phyloP scores from a whole-genome alignment of 2,888 invertebrate genomes.

The Agapostemon virescens region DNA sequence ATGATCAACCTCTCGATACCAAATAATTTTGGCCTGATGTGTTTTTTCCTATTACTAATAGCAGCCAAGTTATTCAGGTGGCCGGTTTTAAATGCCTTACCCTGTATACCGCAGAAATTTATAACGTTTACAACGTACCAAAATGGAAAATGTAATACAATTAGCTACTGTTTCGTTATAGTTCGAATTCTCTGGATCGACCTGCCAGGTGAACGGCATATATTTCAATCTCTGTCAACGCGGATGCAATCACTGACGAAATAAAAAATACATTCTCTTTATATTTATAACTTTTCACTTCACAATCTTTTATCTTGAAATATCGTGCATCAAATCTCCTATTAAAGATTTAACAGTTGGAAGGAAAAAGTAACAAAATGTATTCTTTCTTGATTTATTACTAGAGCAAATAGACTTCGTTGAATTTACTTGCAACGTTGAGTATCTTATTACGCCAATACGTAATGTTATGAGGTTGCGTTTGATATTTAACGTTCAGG shows the following conservation, averaged over 20 bases:
- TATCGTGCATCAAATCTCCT: background rate
- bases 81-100: too few species aligned
- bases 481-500: background rate
- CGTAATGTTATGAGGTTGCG: background rate
- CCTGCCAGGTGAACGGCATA: background rate
- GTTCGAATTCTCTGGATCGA: background rate
- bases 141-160: background rate
- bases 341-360: background rate
- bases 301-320: background rate
- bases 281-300: background rate
- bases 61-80: too few species aligned
- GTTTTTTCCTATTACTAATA: too few species aligned
- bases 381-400: background rate
- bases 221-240: background rate
- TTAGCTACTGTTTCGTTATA: background rate
- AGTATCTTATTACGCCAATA: too few species aligned
- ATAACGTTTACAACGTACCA: background rate
- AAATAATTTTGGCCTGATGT: too few species aligned
- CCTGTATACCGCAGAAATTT: background rate
- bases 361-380: background rate
- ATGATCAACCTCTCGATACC: too few species aligned
- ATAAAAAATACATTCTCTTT: background rate
- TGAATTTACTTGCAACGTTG: background rate
- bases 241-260: background rate
- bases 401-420: background rate